Percentiles rank a stretch among this genome's conserved stretches.
phyloP scores from a whole-genome alignment of 1,140 invertebrate genomes.

The Nephotettix cincticeps region DNA sequence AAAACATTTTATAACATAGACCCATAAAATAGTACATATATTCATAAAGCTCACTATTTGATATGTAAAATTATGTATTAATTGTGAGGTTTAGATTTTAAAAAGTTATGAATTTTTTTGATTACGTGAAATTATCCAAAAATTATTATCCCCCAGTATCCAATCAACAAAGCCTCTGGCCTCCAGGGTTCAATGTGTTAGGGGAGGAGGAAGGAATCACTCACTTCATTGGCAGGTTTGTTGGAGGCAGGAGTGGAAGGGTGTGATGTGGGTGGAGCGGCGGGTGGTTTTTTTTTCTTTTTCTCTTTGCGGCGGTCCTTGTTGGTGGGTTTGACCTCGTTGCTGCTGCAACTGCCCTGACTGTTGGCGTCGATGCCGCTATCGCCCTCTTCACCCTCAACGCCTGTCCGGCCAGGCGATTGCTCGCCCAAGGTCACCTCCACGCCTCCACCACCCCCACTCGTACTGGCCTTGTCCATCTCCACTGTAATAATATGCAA shows the following conservation, averaged over 20 bases:
- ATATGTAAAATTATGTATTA: too few relatives aligned
- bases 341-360: slow-evolving; percentile 79
- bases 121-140: not conserved
- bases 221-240: not conserved
- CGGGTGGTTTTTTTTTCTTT: slow-evolving; percentile 62
- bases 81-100: too few relatives aligned
- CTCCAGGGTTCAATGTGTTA: not conserved
- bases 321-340: slow-evolving; percentile 59
- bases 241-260: slow-evolving; percentile 20
- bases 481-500: not conserved
- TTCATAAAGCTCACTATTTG: too few relatives aligned
- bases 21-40: too few relatives aligned
- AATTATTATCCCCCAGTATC: not conserved
- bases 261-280: slow-evolving; percentile 5
- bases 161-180: too few relatives aligned
- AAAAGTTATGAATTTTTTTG: not conserved
- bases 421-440: slow-evolving; percentile 38
- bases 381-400: slow-evolving; percentile 77
- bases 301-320: slow-evolving; percentile 70
- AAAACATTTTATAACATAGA: too few relatives aligned
- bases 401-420: slow-evolving; percentile 43
- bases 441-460: too few relatives aligned
- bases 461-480: slow-evolving; percentile 9
- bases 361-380: slow-evolving; percentile 85
- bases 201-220: too few relatives aligned